A percentile compares a stretch with the other conserved stretches of the same genome.
These are phyloP conservation scores for Euclidia mi DNA, from an alignment of 2,888 invertebrate species.

Conservation along the genomic window DNA sequence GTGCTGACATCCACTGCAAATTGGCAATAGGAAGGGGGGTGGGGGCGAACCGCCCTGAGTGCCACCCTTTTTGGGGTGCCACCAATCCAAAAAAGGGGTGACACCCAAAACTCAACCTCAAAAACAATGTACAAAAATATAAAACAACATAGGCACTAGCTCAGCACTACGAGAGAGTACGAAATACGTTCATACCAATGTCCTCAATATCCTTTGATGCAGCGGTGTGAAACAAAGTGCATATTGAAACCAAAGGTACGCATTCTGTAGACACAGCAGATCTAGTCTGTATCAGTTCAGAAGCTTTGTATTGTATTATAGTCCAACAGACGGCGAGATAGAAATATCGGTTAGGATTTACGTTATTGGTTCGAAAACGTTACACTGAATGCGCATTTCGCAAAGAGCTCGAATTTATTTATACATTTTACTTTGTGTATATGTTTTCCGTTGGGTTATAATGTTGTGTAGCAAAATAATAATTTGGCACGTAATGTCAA, in stretches of 20 bases:
- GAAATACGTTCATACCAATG: neutral
- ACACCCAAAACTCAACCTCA: no score
- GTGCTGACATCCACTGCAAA: slow-evolving; percentile 70
- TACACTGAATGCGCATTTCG: neutral
- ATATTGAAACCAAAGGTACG: slow-evolving; percentile 13
- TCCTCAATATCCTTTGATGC: slow-evolving; percentile 1
- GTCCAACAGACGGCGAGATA: slow-evolving; percentile 5
- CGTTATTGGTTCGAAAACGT: slow-evolving; percentile 2
- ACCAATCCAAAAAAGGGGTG: no score
- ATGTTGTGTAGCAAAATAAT: no score
- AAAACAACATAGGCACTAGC: no score
- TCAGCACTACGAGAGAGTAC: no score
- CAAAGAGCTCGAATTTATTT: neutral
- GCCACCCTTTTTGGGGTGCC: slow-evolving; percentile 36
- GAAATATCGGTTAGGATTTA: slow-evolving; percentile 4
- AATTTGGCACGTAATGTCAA: no score
- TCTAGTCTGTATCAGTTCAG: slow-evolving; percentile 2
- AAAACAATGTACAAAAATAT: no score
- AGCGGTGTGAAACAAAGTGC: slow-evolving; percentile 8
- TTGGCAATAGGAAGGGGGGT: slow-evolving; percentile 64
- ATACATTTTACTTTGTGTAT: no score
- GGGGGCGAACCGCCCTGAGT: no score
- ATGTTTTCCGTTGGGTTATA: neutral
- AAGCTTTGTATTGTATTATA: slow-evolving; percentile 6
- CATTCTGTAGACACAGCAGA: slow-evolving; percentile 6